Base-by-base conservation (phyloP, 2,888 invertebrate species). In the Conops quadrifasciatus region DNA sequence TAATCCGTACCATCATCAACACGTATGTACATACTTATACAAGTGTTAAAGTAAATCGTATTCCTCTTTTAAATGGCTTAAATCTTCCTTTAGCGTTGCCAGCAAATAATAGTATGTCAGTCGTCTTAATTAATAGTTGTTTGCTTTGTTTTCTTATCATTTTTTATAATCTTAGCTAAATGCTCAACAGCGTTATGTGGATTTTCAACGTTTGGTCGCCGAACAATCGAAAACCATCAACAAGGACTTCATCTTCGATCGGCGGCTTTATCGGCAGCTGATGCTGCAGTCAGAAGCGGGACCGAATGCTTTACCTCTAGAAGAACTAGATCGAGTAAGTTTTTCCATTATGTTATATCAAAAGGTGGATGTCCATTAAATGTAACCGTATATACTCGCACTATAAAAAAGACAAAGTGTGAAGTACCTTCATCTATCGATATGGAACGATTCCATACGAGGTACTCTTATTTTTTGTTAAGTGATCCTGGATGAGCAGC, bases 151-250 rank as follows among this genome's bases (percentile, higher is more conserved):
- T 26, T n/a, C 5, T n/a, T 26, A 13, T 69, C 21, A n/a, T 53
- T 53, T 56, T n/a, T 21, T 16, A 28, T 28, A 45, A 43, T 71
- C 71, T 7, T 51, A 94, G 94, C 83, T 94, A 75, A 91, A 93
- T 75, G 92, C 94, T 0, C 94, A 94, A 79, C 91, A 93, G 76
- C 87, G 90, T 11, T 94, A 94, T 85, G 93, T 94, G 0, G 90
- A 93, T 30, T 94, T 93, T 87, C 95, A 95, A 82, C 91, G 93
- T 60, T 90, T 92, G 16, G 88, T 94, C 0, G 94, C 93, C 89
- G 90, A 91, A 71, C 89, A 93, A 16, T 91, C 95, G 0, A 91
- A 91, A 75, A 88, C 89, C 76, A 88, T 94, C 21, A 92, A 93
- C 4, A 87, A 89, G 63, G 89, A 89, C 43, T 87, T 89, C 1